Conservation (phyloP, 1,140 invertebrate species). For the Archivesica marissinica region DNA sequence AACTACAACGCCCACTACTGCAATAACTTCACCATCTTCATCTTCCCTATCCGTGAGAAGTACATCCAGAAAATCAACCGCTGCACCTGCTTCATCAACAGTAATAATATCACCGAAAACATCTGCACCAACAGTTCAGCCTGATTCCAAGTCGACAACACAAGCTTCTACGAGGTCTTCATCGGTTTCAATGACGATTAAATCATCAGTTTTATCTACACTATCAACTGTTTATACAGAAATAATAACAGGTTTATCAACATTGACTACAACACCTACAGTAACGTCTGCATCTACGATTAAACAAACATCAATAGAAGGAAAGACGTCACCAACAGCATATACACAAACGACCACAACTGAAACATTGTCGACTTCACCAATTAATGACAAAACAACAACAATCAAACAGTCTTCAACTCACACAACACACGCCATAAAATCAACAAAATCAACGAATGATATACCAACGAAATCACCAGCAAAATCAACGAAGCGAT, state of each 20-base stretch:
- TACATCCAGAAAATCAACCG: neutral
- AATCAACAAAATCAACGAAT: too few species aligned
- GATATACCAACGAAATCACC: neutral
- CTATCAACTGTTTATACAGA: neutral
- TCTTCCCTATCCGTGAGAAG: too few species aligned
- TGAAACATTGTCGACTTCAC: too few species aligned
- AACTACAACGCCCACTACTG: too few species aligned
- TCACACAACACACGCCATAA: too few species aligned
- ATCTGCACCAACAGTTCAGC: neutral
- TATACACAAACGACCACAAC: neutral
- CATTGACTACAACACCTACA: neutral
- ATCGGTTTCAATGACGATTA: neutral
- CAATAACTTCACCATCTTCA: neutral
- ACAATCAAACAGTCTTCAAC: too few species aligned
- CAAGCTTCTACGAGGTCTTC: neutral
- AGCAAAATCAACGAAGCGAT: neutral
- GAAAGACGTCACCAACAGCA: neutral
- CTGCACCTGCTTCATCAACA: neutral
- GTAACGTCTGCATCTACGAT: neutral
- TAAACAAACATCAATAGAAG: neutral
- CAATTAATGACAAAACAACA: neutral
- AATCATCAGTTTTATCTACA: too few species aligned
- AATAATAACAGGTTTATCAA: neutral
- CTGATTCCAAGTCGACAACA: neutral
- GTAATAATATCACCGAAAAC: neutral